Base-by-base conservation (phyloP, 2,113 vertebrate species). In the Plectropomus leopardus region DNA sequence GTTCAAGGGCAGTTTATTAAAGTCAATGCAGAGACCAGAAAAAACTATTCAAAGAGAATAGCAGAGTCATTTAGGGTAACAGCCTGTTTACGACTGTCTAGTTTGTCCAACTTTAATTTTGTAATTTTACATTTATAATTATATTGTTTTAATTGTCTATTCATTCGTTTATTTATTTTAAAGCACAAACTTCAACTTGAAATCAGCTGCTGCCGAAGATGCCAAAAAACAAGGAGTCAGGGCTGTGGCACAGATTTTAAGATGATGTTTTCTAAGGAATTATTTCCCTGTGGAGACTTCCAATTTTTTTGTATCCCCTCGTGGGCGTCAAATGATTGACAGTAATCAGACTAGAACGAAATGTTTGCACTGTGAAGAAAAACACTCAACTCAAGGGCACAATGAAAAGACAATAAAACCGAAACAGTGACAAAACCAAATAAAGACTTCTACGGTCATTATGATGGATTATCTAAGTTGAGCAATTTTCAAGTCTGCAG, bases 281-380 rank as follows among this genome's bases (percentile, higher is more conserved):
- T 23, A 47, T 55, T 48, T 67, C 32, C 32, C 51, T 53, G 51
- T 74, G 15, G 1, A 57, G 47, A 59, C 10, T 10, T 8, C 23
- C 11, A 11, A 17, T 28, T 57, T 32, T 34, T 55, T 24, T 44
- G 32, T n/a, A 58, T 28, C 40, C 14, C 63, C 59, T 70, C 5
- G 75, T 84, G 54, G 86, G 71, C 14, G 53, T 64, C 28, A n/a
- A 32, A 71, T 86, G 78, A 88, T 57, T 86, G 88, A 72, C 81
- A 72, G 75, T 65, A 68, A 82, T 45, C 66, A 45, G 60, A 88
- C 61, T 64, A 58, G 69, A 86, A 72, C n/a, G 1, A 77, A 80
- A 80, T 66, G 72, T 69, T 55, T 44, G 36, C 78, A 65, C 45
- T 67, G 55, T 66, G 45, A n/a, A 1, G 60, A 75, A 72, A 67